These are phyloP conservation scores for Muntiacus reevesi DNA, from an alignment of 2,113 vertebrate species.

Conservation along the genomic window DNA sequence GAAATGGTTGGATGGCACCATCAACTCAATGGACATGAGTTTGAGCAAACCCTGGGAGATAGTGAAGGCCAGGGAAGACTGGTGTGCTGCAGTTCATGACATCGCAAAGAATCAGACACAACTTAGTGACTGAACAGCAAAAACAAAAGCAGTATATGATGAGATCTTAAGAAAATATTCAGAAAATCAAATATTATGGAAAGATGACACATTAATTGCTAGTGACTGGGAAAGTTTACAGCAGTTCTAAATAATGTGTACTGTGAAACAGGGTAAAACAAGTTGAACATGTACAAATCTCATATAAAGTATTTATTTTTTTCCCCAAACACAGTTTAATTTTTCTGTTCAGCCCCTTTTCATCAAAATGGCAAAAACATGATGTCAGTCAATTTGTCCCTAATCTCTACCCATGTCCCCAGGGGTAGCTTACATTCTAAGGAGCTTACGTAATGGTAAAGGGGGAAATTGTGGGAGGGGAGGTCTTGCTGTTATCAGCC, in stretches of 20 bases:
- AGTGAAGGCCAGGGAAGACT: background rate
- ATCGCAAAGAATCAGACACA: background rate
- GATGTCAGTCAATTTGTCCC: background rate
- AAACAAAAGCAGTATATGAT: background rate
- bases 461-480: fast-evolving
- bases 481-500: background rate
- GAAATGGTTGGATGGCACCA: background rate
- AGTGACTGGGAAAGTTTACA: background rate
- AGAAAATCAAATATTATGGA: background rate
- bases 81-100: background rate
- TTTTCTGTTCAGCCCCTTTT: background rate
- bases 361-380: background rate
- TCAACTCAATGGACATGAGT: background rate
- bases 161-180: background rate
- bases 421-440: background rate
- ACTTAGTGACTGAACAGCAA: background rate
- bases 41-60: background rate
- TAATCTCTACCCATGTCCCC: background rate
- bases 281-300: background rate
- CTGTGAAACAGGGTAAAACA: background rate
- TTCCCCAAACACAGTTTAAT: background rate
- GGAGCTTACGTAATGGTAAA: background rate
- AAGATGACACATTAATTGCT: background rate
- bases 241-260: background rate
- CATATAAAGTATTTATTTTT: background rate